Base-by-base conservation (phyloP, 2,113 vertebrate species). In the Eubucco bourcierii region DNA sequence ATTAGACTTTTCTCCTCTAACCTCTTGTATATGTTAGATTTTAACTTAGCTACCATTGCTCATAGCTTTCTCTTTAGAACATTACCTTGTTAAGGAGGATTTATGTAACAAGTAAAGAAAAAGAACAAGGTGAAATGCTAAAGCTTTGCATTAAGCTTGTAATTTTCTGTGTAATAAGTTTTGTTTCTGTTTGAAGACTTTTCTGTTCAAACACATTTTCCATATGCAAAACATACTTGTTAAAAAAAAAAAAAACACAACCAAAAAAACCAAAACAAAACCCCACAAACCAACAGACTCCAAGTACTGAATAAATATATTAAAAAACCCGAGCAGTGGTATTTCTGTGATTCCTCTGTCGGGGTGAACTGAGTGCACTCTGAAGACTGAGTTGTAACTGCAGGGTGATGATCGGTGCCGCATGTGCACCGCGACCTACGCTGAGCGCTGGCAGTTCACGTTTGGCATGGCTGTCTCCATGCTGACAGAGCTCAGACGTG, bases 361-460 rank as follows among this genome's bases (percentile, higher is more conserved):
- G 6, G 37, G 15, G 37, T 23, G 18, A 24, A 19, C 37, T 77
- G 68, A 90, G n/a, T 3, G 74, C n/a, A 2, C 28, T 27, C 4
- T 79, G 67, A 25, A 50, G 24, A 5, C 7, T 4, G 73, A 28
- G 37, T 7, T 66, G 41, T 44, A 71, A 59, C 58, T 46, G 52
- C 21, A 14, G 50, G 20, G 41, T 14, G 39, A 8, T 28, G 53
- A 29, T 65, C 15, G 11, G 16, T 6, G 39, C 19, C 76, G 2
- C 3, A 1, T 19, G 34, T 23, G 12, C 14, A 29, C 74, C 28
- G 0, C 31, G 10, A 0, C 16, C 28, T 31, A 1, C 18, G 50
- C 33, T 5, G 50, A 39, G n/a, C 44, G 0, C 47, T 64, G 31
- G 1, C 2, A 9, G 34, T 41, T 53, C 33, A 10, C 2, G 0